Evolutionary conservation across 1,140 invertebrate genomes (phyloP), one percentile per base, ranked within the genome.

Genomic region (Andrena cerasifolii): DNA sequence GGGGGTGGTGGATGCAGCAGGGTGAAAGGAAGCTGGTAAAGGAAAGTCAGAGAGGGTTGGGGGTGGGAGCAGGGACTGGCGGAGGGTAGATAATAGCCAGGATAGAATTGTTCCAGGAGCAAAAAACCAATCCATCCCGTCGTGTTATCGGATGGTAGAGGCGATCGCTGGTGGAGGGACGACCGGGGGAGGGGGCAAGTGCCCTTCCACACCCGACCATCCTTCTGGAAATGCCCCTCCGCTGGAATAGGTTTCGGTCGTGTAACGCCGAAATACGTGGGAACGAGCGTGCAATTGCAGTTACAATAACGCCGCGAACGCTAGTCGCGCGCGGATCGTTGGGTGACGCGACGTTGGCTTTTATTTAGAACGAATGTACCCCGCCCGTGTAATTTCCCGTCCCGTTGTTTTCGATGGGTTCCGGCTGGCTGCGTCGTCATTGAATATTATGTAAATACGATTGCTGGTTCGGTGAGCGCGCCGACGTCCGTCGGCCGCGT

Each of bases 81-180:
- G 33, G 73, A 79, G 79, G 71, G 76, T 76, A 83, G 86, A 89
- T 90, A 90, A 91, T 91, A 90, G 89, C 79, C 72, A 49, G 87
- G 86, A 89, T 89, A 87, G 84, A 90, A 91, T 90, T 90, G 89
- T 90, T 89, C 86, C 66, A 80, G 62, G 59, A 86, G 85, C 84
- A 88, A 89, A 89, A 89, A 90, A 84, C 82, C 89, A 86, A 91
- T 89, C 83, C 88, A 87, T 88, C 86, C 82, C 82, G 66, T 82
- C 88, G 87, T 89, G 88, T 90, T 90, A 90, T 90, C 89, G 85
- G 83, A 89, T 86, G 86, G 79, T 77, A 36, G 82, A 87, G 89
- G 87, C 76, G 85, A 78, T 85, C n/a, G n/a, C n/a, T n/a, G n/a
- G n/a, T n/a, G n/a, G n/a, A n/a, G n/a, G n/a, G n/a, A n/a, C n/a